Base-by-base conservation (phyloP, 2,888 invertebrate genomes). In the Diadegma fenestrale region DNA sequence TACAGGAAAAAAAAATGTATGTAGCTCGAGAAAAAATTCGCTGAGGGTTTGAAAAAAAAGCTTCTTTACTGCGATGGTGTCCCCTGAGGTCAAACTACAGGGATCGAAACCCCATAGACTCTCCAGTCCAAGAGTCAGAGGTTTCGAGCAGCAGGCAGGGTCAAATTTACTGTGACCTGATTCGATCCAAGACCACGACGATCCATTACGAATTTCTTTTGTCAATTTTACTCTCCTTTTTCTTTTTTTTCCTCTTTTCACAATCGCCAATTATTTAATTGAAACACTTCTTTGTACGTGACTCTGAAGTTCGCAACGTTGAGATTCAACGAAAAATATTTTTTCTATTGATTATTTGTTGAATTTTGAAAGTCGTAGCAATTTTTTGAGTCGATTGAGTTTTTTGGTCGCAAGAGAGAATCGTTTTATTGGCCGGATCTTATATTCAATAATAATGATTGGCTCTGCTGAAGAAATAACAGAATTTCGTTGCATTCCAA, bases 1-100 rank as follows among this genome's bases (percentile, higher is more conserved):
- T 66, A 68, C 71, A 72, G 45, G 63, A 64, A 58, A 61, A 73
- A n/a, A n/a, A 17, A 10, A 37, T 33, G 17, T 37, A 33, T n/a
- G 17, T 37, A 6, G 2, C 0, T n/a, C n/a, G 17, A 64, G 37
- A 19, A 33, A 17, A 30, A 63, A 33, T 63, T 33, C 8, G 17
- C 22, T 12, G 54, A 54, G 54, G 43, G 12, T 10, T 37, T 64
- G 12, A 37, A 64, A 37, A 10, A 37, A 37, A 8, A 19, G 33
- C 19, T 64, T 19, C 41, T 64, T 22, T 37, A n/a, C 6, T 14
- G n/a, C 2, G 37, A n/a, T 37, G 37, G 51, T 48, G 19, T n/a
- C n/a, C n/a, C 48, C 19, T 19, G 2, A 51, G 51, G 51, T 51
- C 51, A 51, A 19, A 10, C 51, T 10, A 51, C n/a, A 51, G 48